Base-by-base conservation (phyloP, 2,113 vertebrate species). In the Dromiciops gliroides region DNA sequence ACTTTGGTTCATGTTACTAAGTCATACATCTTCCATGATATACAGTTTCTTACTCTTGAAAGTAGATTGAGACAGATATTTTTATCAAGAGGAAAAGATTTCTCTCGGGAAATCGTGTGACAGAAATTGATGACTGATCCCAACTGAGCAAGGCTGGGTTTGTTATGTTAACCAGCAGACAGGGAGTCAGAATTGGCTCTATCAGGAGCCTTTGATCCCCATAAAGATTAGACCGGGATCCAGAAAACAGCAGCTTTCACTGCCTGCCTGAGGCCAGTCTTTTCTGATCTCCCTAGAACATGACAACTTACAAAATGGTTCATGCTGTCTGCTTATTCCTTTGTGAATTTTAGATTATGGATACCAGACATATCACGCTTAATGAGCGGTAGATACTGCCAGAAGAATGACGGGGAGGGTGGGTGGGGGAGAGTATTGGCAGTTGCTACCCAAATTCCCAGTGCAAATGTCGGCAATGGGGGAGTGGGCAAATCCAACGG, bases 311-410 rank as follows among this genome's bases (percentile, higher is more conserved):
- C 96, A 98, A 98, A 99, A 96, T 97, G 97, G 95, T 98, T 98
- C 98, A 98, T 97, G 97, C 98, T 98, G 98, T 97, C 98, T 99
- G 93, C 97, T 98, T 96, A 53, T 98, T 98, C 96, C 96, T 98
- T 98, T 98, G 97, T 98, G 97, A 98, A 48, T 97, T 98, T 96
- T 92, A 94, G 98, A 97, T 98, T 98, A 96, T 97, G 96, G 98
- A 98, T 98, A 98, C 97, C 98, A 99, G 98, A 98, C 98, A 98
- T 97, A 98, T 98, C 94, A 91, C 49, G 93, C 97, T 98, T 98
- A 98, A 98, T 97, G 97, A 98, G 96, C 94, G 97, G 96, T 97
- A 97, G 94, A 94, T 97, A 96, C 95, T 98, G 97, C 97, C 97
- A 96, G 96, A 98, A 96, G 96, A 98, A 98, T 90, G 44, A 97